Percentiles rank a stretch among this genome's conserved stretches.
phyloP scores from a whole-genome alignment of 1,140 invertebrate species.

The Sitophilus oryzae region DNA sequence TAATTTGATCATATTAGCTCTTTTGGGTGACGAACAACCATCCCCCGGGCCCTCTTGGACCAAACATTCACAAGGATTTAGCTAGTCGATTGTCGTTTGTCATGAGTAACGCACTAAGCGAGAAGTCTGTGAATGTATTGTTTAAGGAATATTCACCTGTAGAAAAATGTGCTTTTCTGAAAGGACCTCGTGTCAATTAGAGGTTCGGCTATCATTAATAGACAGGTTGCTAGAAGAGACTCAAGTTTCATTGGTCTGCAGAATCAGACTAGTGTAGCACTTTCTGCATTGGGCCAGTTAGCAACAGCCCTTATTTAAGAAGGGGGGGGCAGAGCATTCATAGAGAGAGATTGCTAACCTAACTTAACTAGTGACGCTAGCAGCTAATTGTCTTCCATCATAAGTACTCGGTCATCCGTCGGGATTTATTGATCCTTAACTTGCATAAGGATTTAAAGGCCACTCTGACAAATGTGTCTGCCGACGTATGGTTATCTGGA shows the following conservation, averaged over 20 bases:
- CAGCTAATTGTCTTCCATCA: too few species aligned
- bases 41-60: neutral
- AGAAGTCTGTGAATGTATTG: neutral
- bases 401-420: slow-evolving; percentile 1
- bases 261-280: neutral
- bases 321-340: too few species aligned
- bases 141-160: slow-evolving; percentile 5
- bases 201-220: neutral
- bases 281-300: slow-evolving; percentile 5
- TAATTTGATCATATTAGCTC: slow-evolving; percentile 5
- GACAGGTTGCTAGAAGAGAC: slow-evolving; percentile 2
- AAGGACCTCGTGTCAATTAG: neutral
- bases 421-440: too few species aligned
- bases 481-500: slow-evolving; percentile 12
- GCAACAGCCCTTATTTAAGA: neutral
- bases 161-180: slow-evolving; percentile 4
- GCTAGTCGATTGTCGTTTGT: slow-evolving; percentile 5
- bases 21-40: slow-evolving; percentile 2
- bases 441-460: slow-evolving; percentile 9
- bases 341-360: neutral
- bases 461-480: neutral
- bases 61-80: slow-evolving; percentile 8
- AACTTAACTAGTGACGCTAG: slow-evolving; percentile 1
- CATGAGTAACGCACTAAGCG: neutral
- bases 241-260: neutral